Conservation (phyloP, 2,113 vertebrate genomes). For the Nesogale talazaci region DNA sequence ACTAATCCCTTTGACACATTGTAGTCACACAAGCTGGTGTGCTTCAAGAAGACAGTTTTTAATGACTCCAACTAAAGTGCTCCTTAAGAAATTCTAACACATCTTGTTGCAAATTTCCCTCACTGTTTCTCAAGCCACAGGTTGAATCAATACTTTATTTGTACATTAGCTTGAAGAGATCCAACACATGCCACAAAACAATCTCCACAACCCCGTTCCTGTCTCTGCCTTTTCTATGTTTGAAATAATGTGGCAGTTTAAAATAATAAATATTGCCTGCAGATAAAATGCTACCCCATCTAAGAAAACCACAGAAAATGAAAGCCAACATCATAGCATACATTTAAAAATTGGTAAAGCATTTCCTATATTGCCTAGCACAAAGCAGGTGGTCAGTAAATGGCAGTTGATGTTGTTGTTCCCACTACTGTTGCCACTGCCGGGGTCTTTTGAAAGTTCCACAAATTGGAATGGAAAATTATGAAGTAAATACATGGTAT, state of each 20-base stretch:
- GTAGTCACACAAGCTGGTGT: no score
- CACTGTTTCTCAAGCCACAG: background rate
- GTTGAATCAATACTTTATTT: background rate
- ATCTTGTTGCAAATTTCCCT: background rate
- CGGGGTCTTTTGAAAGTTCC: background rate
- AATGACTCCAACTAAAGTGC: no score
- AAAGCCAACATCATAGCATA: background rate
- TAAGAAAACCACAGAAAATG: conserved; percentile 38
- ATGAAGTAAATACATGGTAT: conserved; percentile 15
- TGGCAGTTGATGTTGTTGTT: no score
- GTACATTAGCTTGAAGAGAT: background rate
- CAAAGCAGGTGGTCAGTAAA: conserved; percentile 7
- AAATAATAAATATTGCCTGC: background rate
- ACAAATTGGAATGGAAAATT: background rate
- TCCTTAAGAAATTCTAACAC: background rate
- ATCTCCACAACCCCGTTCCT: background rate
- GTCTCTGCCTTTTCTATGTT: background rate
- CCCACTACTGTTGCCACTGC: background rate
- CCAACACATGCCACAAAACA: background rate
- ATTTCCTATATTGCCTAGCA: background rate
- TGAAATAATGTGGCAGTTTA: background rate
- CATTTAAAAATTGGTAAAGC: background rate
- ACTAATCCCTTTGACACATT: no score
- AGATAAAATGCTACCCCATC: background rate
- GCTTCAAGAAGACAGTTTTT: background rate